Conservation (phyloP, 2,797 vertebrate genomes). For the Galago senegalensis region DNA sequence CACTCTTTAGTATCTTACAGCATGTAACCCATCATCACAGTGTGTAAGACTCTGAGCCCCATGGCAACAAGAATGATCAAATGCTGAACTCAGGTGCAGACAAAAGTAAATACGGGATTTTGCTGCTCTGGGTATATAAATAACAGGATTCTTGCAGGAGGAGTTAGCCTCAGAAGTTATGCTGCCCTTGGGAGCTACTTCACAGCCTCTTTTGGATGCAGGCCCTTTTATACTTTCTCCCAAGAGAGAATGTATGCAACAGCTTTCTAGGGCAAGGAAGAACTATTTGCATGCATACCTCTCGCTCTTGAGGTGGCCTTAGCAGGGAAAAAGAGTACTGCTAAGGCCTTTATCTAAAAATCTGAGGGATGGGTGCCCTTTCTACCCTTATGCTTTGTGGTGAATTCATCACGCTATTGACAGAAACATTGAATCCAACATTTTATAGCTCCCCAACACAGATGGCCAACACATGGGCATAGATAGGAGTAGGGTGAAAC, state of each 20-base stretch:
- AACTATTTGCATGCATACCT: not conserved
- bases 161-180: constrained; percentile 27
- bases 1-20: not conserved
- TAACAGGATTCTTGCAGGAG: not conserved
- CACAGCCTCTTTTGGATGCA: not conserved
- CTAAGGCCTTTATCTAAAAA: constrained; percentile 14
- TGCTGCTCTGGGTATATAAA: constrained; percentile 38
- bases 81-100: not conserved
- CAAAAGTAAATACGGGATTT: not conserved
- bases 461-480: not conserved
- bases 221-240: not conserved
- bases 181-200: not conserved
- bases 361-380: not conserved
- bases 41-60: not conserved
- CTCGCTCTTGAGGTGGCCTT: not conserved
- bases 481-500: not conserved
- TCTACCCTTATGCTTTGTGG: not conserved
- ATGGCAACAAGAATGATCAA: constrained; percentile 18
- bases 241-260: not conserved
- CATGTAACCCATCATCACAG: not conserved
- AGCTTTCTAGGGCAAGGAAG: not conserved
- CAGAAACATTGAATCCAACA: not conserved
- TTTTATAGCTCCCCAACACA: not conserved
- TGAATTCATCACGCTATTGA: not conserved
- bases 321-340: not conserved